These are phyloP conservation scores for Stomatorhinus walkeri DNA, from an alignment of 2,797 vertebrate genomes.

Conservation along the genomic window DNA sequence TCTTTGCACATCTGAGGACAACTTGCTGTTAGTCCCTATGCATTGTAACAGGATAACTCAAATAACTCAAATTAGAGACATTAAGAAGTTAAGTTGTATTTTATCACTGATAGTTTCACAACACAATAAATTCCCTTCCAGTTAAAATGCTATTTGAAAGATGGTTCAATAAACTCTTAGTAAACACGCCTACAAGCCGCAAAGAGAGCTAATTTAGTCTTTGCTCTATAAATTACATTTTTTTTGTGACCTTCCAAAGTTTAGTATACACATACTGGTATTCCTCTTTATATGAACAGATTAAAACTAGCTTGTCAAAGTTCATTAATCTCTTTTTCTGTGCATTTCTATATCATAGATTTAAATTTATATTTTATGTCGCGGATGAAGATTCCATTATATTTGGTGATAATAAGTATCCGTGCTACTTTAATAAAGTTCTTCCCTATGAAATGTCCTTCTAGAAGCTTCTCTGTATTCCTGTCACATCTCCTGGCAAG, in stretches of 20 bases:
- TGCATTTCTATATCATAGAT: neutral
- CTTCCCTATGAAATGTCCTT: neutral
- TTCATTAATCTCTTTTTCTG: slow-evolving; percentile 4
- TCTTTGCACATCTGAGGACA: neutral
- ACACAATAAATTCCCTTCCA: neutral
- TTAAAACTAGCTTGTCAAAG: neutral
- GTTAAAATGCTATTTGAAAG: neutral
- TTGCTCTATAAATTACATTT: neutral
- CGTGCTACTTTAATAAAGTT: neutral
- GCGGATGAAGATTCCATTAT: neutral
- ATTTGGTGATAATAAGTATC: neutral
- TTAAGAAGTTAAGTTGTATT: neutral
- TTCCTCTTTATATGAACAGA: neutral
- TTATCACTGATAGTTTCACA: neutral
- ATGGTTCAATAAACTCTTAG: neutral
- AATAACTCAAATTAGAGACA: neutral
- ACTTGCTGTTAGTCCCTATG: neutral
- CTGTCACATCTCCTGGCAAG: neutral
- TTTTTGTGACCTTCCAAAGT: neutral
- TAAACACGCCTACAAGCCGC: neutral
- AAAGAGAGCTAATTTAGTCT: neutral
- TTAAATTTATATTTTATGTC: neutral
- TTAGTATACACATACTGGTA: neutral
- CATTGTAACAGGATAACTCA: neutral
- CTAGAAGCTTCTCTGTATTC: neutral